Base-by-base conservation (phyloP, 2,113 vertebrate species). In the Mystacornis crossleyi region DNA sequence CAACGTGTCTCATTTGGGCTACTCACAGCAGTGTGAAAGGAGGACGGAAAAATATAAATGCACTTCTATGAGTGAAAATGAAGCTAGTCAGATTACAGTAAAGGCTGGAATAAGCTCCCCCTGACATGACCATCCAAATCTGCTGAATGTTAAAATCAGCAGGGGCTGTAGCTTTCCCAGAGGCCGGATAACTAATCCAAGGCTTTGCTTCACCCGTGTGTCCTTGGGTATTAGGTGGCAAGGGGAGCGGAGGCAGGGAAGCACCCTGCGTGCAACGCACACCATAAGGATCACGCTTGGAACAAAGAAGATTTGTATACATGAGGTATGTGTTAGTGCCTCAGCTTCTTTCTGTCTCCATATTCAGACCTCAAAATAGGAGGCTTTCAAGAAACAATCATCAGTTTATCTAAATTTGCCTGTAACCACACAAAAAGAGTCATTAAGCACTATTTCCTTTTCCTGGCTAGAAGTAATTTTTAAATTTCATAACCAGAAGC, bases 61-160 rank as follows among this genome's bases (percentile, higher is more conserved):
- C 34, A 70, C 23, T 34, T 53, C 71, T 55, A 5, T 25, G 38
- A 83, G 16, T 33, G 73, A 82, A 93, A 96, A 89, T 9, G 19
- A 96, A 96, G 61, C 51, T 78, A 92, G 70, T 77, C 62, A 93
- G 82, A 93, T 90, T 95, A 93, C 33, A 62, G 10, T 23, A 12
- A 88, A 90, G 47, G 53, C 61, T 77, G 57, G 43, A 92, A 91
- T 96, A 89, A 97, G 78, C 91, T 86, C 45, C 70, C 65, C 43
- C 89, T 81, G 75, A 86, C 70, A 81, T 0, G 3, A 73, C 24
- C 70, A 94, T 77, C 62, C 58, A 81, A 91, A 97, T 79, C 88
- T 67, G 79, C 90, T 86, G 90, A 93, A 83, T 70, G 92, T 92
- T 91, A 94, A 81, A 96, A 89, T 84, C 73, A 85, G 93, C 67